phyloP scores from a whole-genome alignment of 2,888 invertebrate genomes.

The Pyrochroa serraticornis region DNA sequence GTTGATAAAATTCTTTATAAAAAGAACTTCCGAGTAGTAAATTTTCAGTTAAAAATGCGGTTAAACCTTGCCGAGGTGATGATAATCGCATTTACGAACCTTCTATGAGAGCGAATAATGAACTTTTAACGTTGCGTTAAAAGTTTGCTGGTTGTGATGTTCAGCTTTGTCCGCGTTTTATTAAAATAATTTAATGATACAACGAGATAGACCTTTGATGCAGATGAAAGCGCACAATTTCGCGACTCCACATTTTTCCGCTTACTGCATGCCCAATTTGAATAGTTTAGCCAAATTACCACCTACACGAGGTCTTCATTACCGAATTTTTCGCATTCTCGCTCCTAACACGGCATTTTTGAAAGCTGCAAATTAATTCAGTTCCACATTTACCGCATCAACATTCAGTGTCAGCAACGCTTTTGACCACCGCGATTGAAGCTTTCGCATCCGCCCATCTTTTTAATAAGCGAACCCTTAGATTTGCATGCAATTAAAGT shows the following conservation, averaged over 20 bases:
- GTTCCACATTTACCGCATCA: too few relatives aligned
- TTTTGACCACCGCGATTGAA: too few relatives aligned
- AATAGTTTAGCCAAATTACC: too few relatives aligned
- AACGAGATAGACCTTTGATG: slow-evolving; percentile 10
- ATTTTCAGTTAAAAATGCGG: slow-evolving; percentile 24
- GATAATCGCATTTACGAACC: slow-evolving; percentile 24
- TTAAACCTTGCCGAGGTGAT: slow-evolving; percentile 18
- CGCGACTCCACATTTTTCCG: background rate
- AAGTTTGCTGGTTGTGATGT: slow-evolving; percentile 15
- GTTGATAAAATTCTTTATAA: slow-evolving; percentile 18
- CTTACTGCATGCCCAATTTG: background rate
- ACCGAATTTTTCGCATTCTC: too few relatives aligned
- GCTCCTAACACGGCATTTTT: too few relatives aligned
- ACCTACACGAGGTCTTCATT: too few relatives aligned
- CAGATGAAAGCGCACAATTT: background rate
- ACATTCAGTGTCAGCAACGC: too few relatives aligned
- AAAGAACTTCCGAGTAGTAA: slow-evolving; percentile 23
- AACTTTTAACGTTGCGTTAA: slow-evolving; percentile 16
- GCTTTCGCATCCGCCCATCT: too few relatives aligned
- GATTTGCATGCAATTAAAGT: too few relatives aligned
- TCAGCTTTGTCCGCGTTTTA: slow-evolving; percentile 12
- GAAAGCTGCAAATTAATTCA: too few relatives aligned
- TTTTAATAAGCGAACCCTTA: too few relatives aligned
- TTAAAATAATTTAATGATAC: slow-evolving; percentile 19
- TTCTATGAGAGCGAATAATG: slow-evolving; percentile 22